Base-by-base conservation (phyloP, 2,797 vertebrate genomes). In the Chromobotia macracanthus region DNA sequence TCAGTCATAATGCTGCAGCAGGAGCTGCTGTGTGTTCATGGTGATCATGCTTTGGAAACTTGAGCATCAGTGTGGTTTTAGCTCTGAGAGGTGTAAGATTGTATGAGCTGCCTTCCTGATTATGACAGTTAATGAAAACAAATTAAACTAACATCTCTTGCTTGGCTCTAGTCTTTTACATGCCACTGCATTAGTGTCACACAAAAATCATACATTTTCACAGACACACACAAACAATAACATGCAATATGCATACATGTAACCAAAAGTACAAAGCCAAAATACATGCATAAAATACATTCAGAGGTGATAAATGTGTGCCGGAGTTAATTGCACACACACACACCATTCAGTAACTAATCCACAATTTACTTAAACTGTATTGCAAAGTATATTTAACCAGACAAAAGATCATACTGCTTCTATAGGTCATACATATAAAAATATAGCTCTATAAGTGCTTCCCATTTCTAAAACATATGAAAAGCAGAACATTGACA, bases 41-140 rank as follows among this genome's bases (percentile, higher is more conserved):
- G 3, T 56, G 12, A 25, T 2, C 51, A 76, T 46, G 64, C 21
- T 56, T 76, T 68, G 23, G 64, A 58, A 76, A 58, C 23, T 12
- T 46, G 68, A 58, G 12, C 18, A 48, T 58, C 64, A 48, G 25
- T 58, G 74, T 67, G 74, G 74, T 76, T 76, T 75, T 65, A 19
- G 51, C 63, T 46, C 11, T 58, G 51, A 46, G 4, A 66, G 31
- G 8, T 51, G 5, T 21, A 25, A 61, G 3, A 6, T 53, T 19
- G 6, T 46, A 51, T 13, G 7, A 19, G 16, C 23, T 21, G 28
- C 19, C 72, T 75, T 75, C n/a, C 28, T 23, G 46, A 38, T 12
- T 8, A 5, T 44, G 19, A 21, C 38, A 10, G 11, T 13, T 11
- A 41, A 46, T 41, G 11, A 5, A 28, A 18, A 73, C 18, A 46